phyloP scores from a whole-genome alignment of 1,140 invertebrate genomes.

The Drosophila obscura region DNA sequence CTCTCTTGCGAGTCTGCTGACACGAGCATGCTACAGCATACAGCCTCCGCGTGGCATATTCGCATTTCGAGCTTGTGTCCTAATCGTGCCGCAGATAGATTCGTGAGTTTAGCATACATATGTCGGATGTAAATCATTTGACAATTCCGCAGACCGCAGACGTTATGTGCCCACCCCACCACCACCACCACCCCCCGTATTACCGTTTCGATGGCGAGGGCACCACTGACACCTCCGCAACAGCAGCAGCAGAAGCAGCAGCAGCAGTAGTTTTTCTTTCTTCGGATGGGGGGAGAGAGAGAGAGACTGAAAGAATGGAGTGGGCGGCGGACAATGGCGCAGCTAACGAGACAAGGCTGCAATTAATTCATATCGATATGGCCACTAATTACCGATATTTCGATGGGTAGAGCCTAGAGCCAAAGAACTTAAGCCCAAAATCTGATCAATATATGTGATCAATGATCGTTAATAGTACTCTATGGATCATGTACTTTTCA shows the following conservation, averaged over 20 bases:
- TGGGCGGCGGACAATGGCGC: slow-evolving; percentile 31
- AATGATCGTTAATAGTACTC: too few relatives aligned
- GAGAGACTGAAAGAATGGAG: neutral
- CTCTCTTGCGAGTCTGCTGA: slow-evolving; percentile 2
- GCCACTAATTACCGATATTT: slow-evolving; percentile 2
- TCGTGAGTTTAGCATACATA: slow-evolving; percentile 80
- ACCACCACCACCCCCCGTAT: neutral
- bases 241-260: too few relatives aligned
- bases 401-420: too few relatives aligned
- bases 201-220: slow-evolving; percentile 10
- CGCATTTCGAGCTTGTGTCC: slow-evolving; percentile 66
- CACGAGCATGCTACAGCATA: slow-evolving; percentile 45
- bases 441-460: too few relatives aligned
- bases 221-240: slow-evolving; percentile 7
- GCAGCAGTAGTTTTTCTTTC: neutral
- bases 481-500: too few relatives aligned
- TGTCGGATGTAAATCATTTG: slow-evolving; percentile 82
- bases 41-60: slow-evolving; percentile 28
- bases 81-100: slow-evolving; percentile 80
- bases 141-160: slow-evolving; percentile 75
- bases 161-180: slow-evolving; percentile 27
- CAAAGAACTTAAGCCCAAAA: too few relatives aligned
- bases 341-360: slow-evolving; percentile 22
- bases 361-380: slow-evolving; percentile 33
- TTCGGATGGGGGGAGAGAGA: neutral